These are phyloP conservation scores for Zoanthus gigantus DNA, from an alignment of 92 coral and sea anemone genomes.

Conservation along the genomic window DNA sequence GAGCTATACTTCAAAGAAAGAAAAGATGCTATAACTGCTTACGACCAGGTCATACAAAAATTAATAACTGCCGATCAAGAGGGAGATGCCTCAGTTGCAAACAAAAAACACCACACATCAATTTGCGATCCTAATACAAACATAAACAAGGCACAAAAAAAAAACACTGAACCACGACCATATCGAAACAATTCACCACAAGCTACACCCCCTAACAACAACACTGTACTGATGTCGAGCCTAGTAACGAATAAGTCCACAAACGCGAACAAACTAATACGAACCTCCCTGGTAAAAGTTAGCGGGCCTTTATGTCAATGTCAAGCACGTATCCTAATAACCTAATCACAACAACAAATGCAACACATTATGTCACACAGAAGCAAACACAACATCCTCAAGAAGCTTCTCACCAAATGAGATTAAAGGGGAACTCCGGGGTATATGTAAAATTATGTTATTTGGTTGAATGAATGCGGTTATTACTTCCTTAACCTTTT, in stretches of 20 bases:
- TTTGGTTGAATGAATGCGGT: too few species aligned
- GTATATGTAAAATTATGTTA: too few species aligned
- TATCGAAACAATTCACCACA: not conserved
- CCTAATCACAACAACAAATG: not conserved
- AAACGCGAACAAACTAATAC: constrained; percentile 3
- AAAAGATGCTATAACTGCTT: constrained; percentile 66
- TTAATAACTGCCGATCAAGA: constrained; percentile 54
- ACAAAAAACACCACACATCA: constrained; percentile 68
- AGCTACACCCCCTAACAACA: not conserved
- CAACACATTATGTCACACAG: not conserved
- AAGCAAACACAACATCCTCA: too few species aligned
- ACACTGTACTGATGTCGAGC: not conserved
- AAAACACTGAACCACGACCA: not conserved
- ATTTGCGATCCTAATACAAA: constrained; percentile 46
- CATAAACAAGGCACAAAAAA: not conserved
- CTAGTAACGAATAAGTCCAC: not conserved
- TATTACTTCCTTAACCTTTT: too few species aligned
- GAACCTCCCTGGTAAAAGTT: constrained; percentile 6
- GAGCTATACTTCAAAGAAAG: constrained; percentile 40
- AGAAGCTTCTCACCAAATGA: too few species aligned
- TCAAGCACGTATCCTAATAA: constrained; percentile 11
- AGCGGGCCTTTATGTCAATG: constrained; percentile 16
- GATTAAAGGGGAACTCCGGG: too few species aligned
- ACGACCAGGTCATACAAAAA: constrained; percentile 41
- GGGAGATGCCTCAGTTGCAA: constrained; percentile 60